Evolutionary conservation across 2,113 vertebrate species (phyloP), one percentile per base, ranked within the genome.

Genomic region (Hystrix cristata): DNA sequence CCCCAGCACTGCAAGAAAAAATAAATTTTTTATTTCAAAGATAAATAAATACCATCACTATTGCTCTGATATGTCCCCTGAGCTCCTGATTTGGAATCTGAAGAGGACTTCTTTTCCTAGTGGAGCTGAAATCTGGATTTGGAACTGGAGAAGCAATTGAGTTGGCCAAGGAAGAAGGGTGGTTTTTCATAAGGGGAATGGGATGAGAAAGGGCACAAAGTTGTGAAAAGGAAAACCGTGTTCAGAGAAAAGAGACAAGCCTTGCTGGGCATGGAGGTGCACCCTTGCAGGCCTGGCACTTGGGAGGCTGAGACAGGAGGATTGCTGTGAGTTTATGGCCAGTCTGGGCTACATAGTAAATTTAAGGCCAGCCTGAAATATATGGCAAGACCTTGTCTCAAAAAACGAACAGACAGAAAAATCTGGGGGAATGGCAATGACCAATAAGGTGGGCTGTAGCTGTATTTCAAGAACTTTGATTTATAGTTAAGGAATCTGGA

Each of bases 81-180:
- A 83, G 34, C 59, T 67, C 74, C 87, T 87, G 31, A 65, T 67
- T 79, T 83, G 51, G 60, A 94, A 76, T 43, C 27, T 14, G 34
- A 85, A 67, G 78, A 48, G 31, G 27, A 29, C 46, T 67, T 82
- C 19, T 92, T 94, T 31, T 27, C 53, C 59, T 43, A 31, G 53
- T 64, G n/a, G 46, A 60, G 67, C 48, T 67, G 12, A 81, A 57
- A 18, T 96, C 95, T 95, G 86, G n/a, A 31, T 46, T 81, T n/a
- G 43, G 11, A 72, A 55, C 57, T 38, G 34, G 72, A 80, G 62
- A 74, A 53, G 53, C 43, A 90, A 46, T 55, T 65, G 19, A 76
- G 1, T 48, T 95, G 79, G 19, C 79, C 13, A 31, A 91, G 53
- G 38, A 2, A 94, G 57, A 95, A 78, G 72, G 87, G 15, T 21